Conservation (phyloP, 2,113 vertebrate genomes). For the Psammodynastes pulverulentus region DNA sequence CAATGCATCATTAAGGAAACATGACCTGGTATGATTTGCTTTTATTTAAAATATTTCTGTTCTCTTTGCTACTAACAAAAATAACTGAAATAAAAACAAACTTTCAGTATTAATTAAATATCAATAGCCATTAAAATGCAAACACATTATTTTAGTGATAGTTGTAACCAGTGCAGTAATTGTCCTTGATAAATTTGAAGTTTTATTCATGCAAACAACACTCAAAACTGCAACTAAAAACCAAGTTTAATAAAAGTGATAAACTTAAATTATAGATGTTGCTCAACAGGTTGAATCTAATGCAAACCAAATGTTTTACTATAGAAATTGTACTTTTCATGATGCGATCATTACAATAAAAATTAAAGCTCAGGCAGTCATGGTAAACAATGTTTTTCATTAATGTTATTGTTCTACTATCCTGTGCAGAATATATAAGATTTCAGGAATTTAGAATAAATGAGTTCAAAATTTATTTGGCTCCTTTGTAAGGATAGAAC, state of each 20-base stretch:
- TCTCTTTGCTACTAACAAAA: neutral
- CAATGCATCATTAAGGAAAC: neutral
- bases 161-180: neutral
- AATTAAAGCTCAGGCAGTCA: constrained; percentile 34
- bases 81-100: neutral
- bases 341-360: constrained; percentile 14
- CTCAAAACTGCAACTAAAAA: neutral
- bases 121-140: neutral
- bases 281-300: neutral
- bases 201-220: constrained; percentile 26
- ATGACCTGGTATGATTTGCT: neutral
- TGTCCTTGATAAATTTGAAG: neutral
- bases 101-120: neutral
- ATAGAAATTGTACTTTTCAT: constrained; percentile 31
- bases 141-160: constrained; percentile 11
- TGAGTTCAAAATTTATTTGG: neutral
- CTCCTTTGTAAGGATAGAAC: neutral
- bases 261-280: neutral
- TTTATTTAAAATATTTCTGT: neutral
- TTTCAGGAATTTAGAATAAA: neutral
- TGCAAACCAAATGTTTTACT: constrained; percentile 13
- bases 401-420: constrained; percentile 24
- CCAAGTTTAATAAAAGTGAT: neutral
- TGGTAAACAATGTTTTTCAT: constrained; percentile 34
- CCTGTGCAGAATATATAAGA: neutral